Percentiles rank a stretch among this genome's conserved stretches.
These are phyloP conservation scores for Latheticus oryzae DNA, from an alignment of 2,888 invertebrate species.

Conservation along the genomic window DNA sequence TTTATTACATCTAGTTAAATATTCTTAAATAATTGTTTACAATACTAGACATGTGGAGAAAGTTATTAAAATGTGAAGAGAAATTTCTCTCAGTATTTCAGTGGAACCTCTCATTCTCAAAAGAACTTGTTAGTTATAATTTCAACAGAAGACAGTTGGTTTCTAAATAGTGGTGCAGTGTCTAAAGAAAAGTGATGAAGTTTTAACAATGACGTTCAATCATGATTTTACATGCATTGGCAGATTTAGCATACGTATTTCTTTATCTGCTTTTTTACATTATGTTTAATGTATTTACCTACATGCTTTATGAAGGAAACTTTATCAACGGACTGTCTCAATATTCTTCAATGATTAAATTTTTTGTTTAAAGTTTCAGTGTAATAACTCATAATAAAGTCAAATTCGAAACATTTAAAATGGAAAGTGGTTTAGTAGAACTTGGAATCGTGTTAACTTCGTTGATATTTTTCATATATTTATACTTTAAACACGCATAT, in stretches of 20 bases:
- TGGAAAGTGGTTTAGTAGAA: conserved; percentile 23
- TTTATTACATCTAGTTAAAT: background rate
- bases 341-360: conserved; percentile 20
- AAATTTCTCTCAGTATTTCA: conserved; percentile 18
- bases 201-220: conserved; percentile 11
- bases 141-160: conserved; percentile 11
- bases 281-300: conserved; percentile 23
- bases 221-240: conserved; percentile 22
- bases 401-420: conserved; percentile 16
- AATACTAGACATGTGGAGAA: conserved; percentile 7
- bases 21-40: background rate
- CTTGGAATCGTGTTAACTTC: conserved; percentile 5
- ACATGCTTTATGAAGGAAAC: conserved; percentile 19
- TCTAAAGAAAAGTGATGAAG: conserved; percentile 8
- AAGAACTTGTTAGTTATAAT: conserved; percentile 1
- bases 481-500: conserved; percentile 65
- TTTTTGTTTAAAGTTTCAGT: conserved; percentile 26
- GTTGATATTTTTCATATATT: conserved; percentile 45
- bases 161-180: background rate
- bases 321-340: conserved; percentile 14
- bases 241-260: conserved; percentile 27
- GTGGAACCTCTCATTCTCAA: background rate
- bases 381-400: conserved; percentile 14
- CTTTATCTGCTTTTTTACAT: conserved; percentile 30
- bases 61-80: conserved; percentile 6